Evolutionary conservation across 1,140 invertebrate species (phyloP).

Genomic region (Spodoptera frugiperda): DNA sequence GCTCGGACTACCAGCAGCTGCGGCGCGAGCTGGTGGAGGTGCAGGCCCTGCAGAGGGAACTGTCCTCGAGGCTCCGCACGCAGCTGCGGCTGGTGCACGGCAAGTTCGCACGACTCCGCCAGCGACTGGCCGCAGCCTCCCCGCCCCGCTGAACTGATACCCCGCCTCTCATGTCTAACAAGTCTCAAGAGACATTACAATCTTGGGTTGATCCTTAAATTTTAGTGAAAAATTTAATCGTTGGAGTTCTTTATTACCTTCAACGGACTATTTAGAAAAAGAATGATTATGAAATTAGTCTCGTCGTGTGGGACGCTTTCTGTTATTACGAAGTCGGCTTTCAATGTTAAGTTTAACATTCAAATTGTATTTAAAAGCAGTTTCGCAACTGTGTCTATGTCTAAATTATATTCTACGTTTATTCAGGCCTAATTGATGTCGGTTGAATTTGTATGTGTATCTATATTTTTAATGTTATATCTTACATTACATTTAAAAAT

Average conservation of each 20-base stretch:
- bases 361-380: slow-evolving; percentile 11
- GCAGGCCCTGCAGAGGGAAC: slow-evolving; percentile 82
- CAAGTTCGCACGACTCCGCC: slow-evolving; percentile 79
- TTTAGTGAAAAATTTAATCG: not conserved
- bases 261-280: too few species aligned
- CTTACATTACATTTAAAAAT: slow-evolving; percentile 10
- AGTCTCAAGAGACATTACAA: slow-evolving; percentile 10
- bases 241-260: too few species aligned
- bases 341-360: slow-evolving; percentile 14
- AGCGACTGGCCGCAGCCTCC: slow-evolving; percentile 77
- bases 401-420: slow-evolving; percentile 5
- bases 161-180: slow-evolving; percentile 32
- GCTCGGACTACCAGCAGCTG: slow-evolving; percentile 84
- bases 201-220: slow-evolving; percentile 30
- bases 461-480: not conserved
- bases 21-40: slow-evolving; percentile 82
- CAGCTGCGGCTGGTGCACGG: slow-evolving; percentile 83
- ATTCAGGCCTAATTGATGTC: slow-evolving; percentile 5
- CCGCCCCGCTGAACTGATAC: slow-evolving; percentile 64
- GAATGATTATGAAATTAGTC: not conserved
- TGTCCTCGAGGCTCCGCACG: slow-evolving; percentile 78
- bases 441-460: not conserved
- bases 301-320: not conserved
- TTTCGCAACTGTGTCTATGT: not conserved
- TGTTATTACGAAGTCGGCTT: not conserved